phyloP scores from a whole-genome alignment of 2,113 vertebrate genomes.

The Vidua macroura region DNA sequence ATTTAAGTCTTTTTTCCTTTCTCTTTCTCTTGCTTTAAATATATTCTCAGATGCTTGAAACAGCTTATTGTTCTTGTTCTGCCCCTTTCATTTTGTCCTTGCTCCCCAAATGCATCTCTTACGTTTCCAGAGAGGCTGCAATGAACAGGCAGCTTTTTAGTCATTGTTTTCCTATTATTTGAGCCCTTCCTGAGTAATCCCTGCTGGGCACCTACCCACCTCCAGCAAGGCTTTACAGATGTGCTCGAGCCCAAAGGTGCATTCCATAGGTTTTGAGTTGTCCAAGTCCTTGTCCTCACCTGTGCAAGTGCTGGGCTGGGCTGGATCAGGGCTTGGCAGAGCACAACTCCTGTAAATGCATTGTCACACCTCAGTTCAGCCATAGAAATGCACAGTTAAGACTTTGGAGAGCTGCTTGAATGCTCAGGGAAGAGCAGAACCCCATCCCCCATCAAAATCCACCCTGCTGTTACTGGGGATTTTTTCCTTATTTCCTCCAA shows the following conservation, averaged over 20 bases:
- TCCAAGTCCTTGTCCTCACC: background rate
- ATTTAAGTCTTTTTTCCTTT: background rate
- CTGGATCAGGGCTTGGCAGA: background rate
- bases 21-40: background rate
- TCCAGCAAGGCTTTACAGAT: background rate
- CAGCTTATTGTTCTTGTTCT: background rate
- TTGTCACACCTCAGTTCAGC: background rate
- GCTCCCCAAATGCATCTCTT: background rate
- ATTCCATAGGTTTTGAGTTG: background rate
- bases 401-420: background rate
- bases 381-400: background rate
- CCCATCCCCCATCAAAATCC: background rate
- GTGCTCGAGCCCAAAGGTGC: background rate
- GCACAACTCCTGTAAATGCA: background rate
- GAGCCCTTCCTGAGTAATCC: background rate
- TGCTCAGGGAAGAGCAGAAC: background rate
- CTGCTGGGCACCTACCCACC: background rate
- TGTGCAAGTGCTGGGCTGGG: background rate
- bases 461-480: accelerated
- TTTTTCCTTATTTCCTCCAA: background rate
- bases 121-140: background rate
- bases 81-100: background rate
- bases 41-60: slow-evolving; percentile 16
- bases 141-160: background rate
- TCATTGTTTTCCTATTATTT: background rate